Conservation (phyloP, 2,888 invertebrate species). For the Oscheius sp. region DNA sequence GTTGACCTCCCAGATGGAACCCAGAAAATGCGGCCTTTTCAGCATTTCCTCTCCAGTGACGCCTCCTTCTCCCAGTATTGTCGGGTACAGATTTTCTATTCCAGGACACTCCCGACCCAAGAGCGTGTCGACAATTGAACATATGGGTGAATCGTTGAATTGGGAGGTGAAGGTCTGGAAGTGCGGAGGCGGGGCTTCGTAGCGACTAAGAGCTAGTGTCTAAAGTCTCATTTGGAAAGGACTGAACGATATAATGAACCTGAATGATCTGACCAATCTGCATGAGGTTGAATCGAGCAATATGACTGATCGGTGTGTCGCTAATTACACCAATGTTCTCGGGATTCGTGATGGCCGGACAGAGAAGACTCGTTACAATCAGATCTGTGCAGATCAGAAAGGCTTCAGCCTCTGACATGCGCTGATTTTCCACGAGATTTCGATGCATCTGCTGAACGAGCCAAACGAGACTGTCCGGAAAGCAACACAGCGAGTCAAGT, state of each 20-base stretch:
- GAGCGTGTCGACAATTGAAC: slow-evolving; percentile 63
- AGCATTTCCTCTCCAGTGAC: slow-evolving; percentile 34
- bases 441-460: slow-evolving; percentile 87
- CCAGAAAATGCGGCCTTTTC: slow-evolving; percentile 46
- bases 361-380: slow-evolving; percentile 91
- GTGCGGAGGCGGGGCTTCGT: slow-evolving; percentile 84
- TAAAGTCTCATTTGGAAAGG: slow-evolving; percentile 76
- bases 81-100: slow-evolving; percentile 38
- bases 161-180: slow-evolving; percentile 76
- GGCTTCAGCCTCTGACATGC: slow-evolving; percentile 33
- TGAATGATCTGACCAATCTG: slow-evolving; percentile 87
- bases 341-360: slow-evolving; percentile 94
- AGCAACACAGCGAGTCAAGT: slow-evolving; percentile 84
- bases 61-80: slow-evolving; percentile 17
- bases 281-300: slow-evolving; percentile 83
- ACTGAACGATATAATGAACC: slow-evolving; percentile 4
- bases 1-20: slow-evolving; percentile 63
- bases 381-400: slow-evolving; percentile 85
- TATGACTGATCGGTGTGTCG: slow-evolving; percentile 89
- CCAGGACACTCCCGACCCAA: slow-evolving; percentile 34
- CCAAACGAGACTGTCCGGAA: slow-evolving; percentile 91
- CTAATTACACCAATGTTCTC: slow-evolving; percentile 87
- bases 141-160: slow-evolving; percentile 44
- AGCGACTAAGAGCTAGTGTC: slow-evolving; percentile 86
- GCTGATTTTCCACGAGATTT: slow-evolving; percentile 47